Conservation (phyloP, 2,888 invertebrate genomes). For the Melanophora roralis region DNA sequence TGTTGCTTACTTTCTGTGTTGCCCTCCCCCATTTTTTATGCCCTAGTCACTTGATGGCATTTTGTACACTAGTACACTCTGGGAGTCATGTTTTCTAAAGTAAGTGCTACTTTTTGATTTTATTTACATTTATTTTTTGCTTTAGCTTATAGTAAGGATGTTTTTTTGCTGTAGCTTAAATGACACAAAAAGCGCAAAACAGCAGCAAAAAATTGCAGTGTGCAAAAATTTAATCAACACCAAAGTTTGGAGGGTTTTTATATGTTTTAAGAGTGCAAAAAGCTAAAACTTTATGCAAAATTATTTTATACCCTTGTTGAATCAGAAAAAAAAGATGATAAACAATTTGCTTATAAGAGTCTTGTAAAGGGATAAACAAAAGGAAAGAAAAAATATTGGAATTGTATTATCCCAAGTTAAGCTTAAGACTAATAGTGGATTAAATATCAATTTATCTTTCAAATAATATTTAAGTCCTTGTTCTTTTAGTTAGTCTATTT, state of each 20-base stretch:
- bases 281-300: conserved; percentile 31
- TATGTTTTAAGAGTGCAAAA: conserved; percentile 2
- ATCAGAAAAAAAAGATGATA: neutral
- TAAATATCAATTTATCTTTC: too few species aligned
- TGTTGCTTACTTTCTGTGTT: conserved; percentile 32
- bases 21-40: conserved; percentile 1
- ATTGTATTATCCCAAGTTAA: neutral
- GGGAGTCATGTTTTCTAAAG: conserved; percentile 61
- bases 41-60: conserved; percentile 23
- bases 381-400: neutral
- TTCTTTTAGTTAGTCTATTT: too few species aligned
- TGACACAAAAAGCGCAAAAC: conserved; percentile 44
- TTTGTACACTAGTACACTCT: neutral
- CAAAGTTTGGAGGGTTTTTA: conserved; percentile 42
- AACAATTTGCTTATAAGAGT: neutral
- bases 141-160: neutral
- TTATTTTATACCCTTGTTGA: conserved; percentile 46
- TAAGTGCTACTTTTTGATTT: conserved; percentile 49
- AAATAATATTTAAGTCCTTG: too few species aligned
- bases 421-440: neutral
- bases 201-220: conserved; percentile 22
- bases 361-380: neutral
- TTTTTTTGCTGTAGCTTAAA: conserved; percentile 21
- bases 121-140: neutral
- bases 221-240: conserved; percentile 60